Evolutionary conservation across 2,113 vertebrate species (phyloP).

Genomic region (Python bivittatus): DNA sequence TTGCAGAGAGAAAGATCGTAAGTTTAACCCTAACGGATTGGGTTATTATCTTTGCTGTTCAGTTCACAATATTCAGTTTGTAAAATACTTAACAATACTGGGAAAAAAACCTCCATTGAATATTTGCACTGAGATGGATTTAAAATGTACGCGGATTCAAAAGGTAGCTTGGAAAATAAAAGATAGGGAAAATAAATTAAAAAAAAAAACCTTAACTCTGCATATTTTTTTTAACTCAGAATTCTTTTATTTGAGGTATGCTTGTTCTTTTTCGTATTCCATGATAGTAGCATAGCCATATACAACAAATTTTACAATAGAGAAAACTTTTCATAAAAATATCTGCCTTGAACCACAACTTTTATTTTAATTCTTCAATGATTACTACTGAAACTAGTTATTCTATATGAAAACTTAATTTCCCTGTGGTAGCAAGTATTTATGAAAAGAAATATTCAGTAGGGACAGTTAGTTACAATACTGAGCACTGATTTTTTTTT

Average conservation of each 20-base stretch:
- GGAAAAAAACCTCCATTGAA: background rate
- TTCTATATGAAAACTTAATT: conserved; percentile 88
- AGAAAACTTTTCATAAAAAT: conserved; percentile 89
- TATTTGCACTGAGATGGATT: background rate
- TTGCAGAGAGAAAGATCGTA: background rate
- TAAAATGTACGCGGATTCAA: background rate
- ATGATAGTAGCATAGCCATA: conserved; percentile 87
- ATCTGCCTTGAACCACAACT: conserved; percentile 83
- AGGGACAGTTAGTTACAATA: conserved; percentile 88
- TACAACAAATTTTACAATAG: conserved; percentile 87
- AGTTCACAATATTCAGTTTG: conserved; percentile 28
- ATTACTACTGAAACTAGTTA: conserved; percentile 87
- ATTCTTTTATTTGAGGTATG: conserved; percentile 87
- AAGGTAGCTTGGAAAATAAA: background rate
- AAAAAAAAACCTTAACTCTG: background rate
- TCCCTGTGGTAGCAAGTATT: conserved; percentile 88
- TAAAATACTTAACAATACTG: background rate
- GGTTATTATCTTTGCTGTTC: conserved; percentile 44
- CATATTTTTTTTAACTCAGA: conserved; percentile 78
- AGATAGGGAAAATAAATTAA: background rate
- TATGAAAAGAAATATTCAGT: conserved; percentile 88
- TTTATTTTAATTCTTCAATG: conserved; percentile 81
- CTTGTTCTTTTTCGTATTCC: conserved; percentile 84
- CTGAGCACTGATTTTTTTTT: conserved; percentile 78
- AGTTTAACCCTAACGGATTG: conserved; percentile 7